Base-by-base conservation (phyloP, 2,888 invertebrate genomes). In the Drosophila neotestacea region DNA sequence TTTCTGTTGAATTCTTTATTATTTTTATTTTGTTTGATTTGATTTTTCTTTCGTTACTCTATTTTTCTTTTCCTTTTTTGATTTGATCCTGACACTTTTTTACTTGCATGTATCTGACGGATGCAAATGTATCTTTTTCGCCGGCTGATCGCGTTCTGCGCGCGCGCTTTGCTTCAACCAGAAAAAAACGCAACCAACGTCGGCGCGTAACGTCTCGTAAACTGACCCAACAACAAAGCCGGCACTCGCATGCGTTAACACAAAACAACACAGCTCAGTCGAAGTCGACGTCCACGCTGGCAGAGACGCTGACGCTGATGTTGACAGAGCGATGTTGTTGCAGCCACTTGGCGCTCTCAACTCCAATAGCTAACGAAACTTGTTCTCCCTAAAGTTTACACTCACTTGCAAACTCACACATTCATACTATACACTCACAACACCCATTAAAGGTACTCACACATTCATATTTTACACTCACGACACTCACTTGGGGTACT, bases 151-250 rank as follows among this genome's bases (percentile, higher is more conserved):
- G 70, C 69, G 73, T 65, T 73, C 65, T 75, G 79, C 79, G 75
- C 77, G 76, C 70, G 59, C 61, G 61, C 58, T 76, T 39, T 38
- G 56, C 47, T 6, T 16, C 30, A 27, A 68, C 41, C 41, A 9
- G 16, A 69, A 68, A 69, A 77, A 73, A 78, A 79, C 79, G 82
- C 87, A 87, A 73, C 90, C 90, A 81, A 81, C 82, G 76, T 83
- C n/a, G n/a, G n/a, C n/a, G n/a, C n/a, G n/a, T n/a, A n/a, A 70
- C 81, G 79, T 81, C 80, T 79, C 66, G 66, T 73, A 70, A 86
- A 90, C 88, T 89, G 88, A 89, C 60, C 76, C 81, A 74, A 78
- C 76, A 79, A 76, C 84, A 87, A 84, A 59, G 72, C 70, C 77
- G 77, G 70, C 70, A 72, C 64, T 69, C 63, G 64, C 73, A 71